Evolutionary conservation across 2,113 vertebrate genomes (phyloP).

Genomic region (Rhinolophus sinicus): DNA sequence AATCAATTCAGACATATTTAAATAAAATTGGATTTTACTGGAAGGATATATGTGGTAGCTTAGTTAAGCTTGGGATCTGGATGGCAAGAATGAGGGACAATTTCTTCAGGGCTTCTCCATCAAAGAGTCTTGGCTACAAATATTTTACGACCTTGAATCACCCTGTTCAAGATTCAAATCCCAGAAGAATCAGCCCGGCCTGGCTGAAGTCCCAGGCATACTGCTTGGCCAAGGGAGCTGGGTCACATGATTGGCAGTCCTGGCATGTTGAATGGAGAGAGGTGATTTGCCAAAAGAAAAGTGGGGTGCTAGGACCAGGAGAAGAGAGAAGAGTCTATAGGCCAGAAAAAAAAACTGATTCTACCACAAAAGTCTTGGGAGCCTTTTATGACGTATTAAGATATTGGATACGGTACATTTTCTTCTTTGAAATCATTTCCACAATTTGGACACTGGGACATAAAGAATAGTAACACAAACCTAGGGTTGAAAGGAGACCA

Average conservation of each 20-base stretch:
- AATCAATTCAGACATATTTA: background rate
- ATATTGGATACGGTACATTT: background rate
- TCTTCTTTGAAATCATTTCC: background rate
- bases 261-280: background rate
- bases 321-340: background rate
- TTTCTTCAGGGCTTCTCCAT: background rate
- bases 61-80: background rate
- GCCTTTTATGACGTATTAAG: background rate
- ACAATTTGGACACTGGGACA: background rate
- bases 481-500: background rate
- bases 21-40: background rate
- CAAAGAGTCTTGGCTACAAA: background rate
- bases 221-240: conserved; percentile 8
- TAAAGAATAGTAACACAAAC: background rate
- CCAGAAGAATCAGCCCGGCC: background rate
- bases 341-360: background rate
- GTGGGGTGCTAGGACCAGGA: background rate
- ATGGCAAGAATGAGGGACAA: background rate
- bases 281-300: conserved; percentile 1
- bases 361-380: background rate
- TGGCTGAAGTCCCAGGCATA: conserved; percentile 11
- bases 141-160: conserved; percentile 34
- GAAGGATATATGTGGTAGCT: too few relatives aligned
- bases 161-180: conserved; percentile 55
- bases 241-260: conserved; percentile 4